A percentile compares a stretch with the other conserved stretches of the same genome.
These are phyloP conservation scores for Heliconius sara DNA, from an alignment of 2,888 invertebrate species.

Conservation along the genomic window DNA sequence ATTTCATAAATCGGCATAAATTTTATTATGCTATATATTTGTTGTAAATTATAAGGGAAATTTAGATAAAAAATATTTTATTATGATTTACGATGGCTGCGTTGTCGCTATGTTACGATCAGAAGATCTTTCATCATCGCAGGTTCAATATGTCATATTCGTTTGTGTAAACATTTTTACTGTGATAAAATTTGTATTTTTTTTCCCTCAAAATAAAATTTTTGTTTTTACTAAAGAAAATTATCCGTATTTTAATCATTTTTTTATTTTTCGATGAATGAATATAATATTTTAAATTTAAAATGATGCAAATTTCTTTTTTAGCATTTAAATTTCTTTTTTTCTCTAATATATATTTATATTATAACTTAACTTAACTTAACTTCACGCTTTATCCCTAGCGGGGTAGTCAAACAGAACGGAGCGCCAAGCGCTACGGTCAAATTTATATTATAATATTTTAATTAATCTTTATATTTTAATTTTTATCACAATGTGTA, in stretches of 20 bases:
- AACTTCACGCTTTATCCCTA: too few relatives aligned
- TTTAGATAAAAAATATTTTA: neutral
- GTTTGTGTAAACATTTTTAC: conserved; percentile 6
- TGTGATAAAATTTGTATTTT: neutral
- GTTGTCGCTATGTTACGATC: conserved; percentile 1
- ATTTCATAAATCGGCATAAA: neutral
- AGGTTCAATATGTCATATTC: conserved; percentile 25
- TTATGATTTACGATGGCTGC: neutral
- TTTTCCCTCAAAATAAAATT: neutral
- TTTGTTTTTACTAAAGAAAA: neutral
- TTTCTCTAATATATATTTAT: too few relatives aligned
- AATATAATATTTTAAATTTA: too few relatives aligned
- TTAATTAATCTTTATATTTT: too few relatives aligned
- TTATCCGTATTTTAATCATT: neutral
- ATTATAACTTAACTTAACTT: too few relatives aligned
- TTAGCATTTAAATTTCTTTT: too few relatives aligned
- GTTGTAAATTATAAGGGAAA: neutral
- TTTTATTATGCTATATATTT: neutral
- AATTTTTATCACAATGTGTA: too few relatives aligned
- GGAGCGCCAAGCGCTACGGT: too few relatives aligned
- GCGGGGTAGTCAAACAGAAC: too few relatives aligned
- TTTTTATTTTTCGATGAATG: too few relatives aligned
- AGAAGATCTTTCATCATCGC: conserved; percentile 15
- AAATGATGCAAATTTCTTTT: too few relatives aligned
- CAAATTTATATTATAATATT: too few relatives aligned